Evolutionary conservation across 2,888 invertebrate species (phyloP).

Genomic region (Mythimna lalbum): DNA sequence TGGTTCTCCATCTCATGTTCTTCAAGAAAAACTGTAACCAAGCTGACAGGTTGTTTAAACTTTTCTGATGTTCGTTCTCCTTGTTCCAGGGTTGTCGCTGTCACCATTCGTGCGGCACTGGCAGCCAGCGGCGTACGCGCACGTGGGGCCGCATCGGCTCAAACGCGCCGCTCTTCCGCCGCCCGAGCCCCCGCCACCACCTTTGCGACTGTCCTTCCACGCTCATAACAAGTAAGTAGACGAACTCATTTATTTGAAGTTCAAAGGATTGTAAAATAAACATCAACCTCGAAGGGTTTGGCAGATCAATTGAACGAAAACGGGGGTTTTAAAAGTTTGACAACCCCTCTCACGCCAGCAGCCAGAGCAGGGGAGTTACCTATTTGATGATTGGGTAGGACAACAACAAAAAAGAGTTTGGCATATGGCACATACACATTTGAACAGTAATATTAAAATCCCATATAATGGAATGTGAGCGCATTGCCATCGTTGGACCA

Average conservation of each 20-base stretch:
- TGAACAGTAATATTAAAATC: no score
- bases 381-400: no score
- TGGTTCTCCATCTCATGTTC: no score
- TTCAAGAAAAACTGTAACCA: no score
- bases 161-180: conserved; percentile 80
- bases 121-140: conserved; percentile 95
- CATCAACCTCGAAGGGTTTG: not conserved
- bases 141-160: conserved; percentile 92
- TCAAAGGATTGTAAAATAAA: not conserved
- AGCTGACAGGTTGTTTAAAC: not conserved
- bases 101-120: conserved; percentile 95
- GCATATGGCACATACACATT: no score
- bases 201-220: conserved; percentile 91
- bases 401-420: no score
- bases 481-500: no score
- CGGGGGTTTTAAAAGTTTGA: no score
- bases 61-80: conserved; percentile 34
- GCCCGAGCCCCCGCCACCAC: conserved; percentile 78
- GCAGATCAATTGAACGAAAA: no score
- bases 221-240: conserved; percentile 92
- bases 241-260: not conserved
- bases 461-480: no score
- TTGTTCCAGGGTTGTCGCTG: conserved; percentile 91
- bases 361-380: no score
- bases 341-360: no score